Percentiles rank a stretch among this genome's conserved stretches.
These are phyloP conservation scores for Alcedo quadribrachys DNA, from an alignment of 2,797 vertebrate species.

Conservation along the genomic window DNA sequence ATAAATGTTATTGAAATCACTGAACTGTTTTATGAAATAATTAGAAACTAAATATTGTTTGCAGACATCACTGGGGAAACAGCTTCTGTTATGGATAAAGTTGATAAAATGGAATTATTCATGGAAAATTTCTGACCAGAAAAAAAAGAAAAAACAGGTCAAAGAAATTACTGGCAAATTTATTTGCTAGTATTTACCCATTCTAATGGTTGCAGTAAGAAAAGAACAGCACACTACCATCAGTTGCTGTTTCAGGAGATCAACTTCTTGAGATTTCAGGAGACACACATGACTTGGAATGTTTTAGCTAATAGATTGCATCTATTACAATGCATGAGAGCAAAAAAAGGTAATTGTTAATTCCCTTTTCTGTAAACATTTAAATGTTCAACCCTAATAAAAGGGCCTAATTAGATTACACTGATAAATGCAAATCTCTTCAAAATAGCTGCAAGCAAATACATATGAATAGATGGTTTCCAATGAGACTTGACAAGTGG, in stretches of 20 bases:
- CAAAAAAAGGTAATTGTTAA: not conserved
- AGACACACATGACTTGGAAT: not conserved
- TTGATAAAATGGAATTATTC: not conserved
- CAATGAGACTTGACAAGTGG: not conserved
- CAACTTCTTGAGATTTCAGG: not conserved
- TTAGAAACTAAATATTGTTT: not conserved
- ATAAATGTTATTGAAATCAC: not conserved
- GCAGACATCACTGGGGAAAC: not conserved
- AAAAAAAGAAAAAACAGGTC: not conserved
- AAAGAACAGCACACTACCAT: not conserved
- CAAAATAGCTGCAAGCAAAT: slow-evolving; percentile 46
- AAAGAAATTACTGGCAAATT: not conserved
- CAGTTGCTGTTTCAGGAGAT: not conserved
- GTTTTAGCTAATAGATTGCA: not conserved
- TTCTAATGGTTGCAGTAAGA: not conserved
- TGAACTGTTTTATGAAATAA: not conserved
- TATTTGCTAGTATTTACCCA: not conserved
- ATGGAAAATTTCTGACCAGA: not conserved
- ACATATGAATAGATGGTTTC: not conserved
- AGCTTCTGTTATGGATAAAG: not conserved
- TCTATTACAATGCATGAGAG: not conserved
- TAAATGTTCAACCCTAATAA: not conserved
- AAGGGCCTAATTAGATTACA: slow-evolving; percentile 14
- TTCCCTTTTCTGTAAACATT: not conserved
- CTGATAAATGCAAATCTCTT: slow-evolving; percentile 41